Percentiles rank a stretch among this genome's conserved stretches.
Conservation (phyloP, 2,888 invertebrate species). For the Steinernema hermaphroditum region DNA sequence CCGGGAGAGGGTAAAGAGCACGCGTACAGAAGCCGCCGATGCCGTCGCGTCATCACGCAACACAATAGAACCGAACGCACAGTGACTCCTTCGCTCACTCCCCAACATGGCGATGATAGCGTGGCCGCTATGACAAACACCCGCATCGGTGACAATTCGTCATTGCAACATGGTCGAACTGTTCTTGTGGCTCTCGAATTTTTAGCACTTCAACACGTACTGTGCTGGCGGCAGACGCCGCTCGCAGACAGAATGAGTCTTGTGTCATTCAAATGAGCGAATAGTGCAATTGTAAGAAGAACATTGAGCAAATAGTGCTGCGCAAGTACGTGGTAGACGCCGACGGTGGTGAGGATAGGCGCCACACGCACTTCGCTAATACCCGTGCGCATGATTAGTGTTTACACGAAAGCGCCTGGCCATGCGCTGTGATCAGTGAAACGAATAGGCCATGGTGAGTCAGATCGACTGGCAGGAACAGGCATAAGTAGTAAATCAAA, state of each 20-base stretch:
- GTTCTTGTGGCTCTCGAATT: no score
- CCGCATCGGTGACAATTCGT: no score
- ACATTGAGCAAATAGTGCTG: slow-evolving; percentile 28
- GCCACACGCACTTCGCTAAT: slow-evolving; percentile 7
- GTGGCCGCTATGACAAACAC: no score
- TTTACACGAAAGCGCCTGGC: slow-evolving; percentile 7
- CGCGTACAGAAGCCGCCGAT: slow-evolving; percentile 10
- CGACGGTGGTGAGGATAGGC: neutral
- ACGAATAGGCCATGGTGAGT: no score
- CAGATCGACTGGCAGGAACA: no score
- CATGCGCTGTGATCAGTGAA: neutral
- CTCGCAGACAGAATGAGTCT: neutral
- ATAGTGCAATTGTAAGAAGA: slow-evolving; percentile 29
- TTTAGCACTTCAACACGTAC: no score
- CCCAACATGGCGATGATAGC: no score
- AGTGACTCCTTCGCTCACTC: neutral
- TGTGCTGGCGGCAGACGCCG: neutral
- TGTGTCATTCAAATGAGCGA: slow-evolving; percentile 22
- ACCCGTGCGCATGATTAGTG: slow-evolving; percentile 22
- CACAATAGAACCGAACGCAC: neutral
- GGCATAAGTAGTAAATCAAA: no score
- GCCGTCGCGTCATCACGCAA: neutral
- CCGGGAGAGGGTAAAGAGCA: neutral
- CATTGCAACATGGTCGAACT: no score
- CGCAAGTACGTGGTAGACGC: slow-evolving; percentile 11